Conservation (phyloP, 1,140 invertebrate genomes). For the Yoshiicerus persimilis region DNA sequence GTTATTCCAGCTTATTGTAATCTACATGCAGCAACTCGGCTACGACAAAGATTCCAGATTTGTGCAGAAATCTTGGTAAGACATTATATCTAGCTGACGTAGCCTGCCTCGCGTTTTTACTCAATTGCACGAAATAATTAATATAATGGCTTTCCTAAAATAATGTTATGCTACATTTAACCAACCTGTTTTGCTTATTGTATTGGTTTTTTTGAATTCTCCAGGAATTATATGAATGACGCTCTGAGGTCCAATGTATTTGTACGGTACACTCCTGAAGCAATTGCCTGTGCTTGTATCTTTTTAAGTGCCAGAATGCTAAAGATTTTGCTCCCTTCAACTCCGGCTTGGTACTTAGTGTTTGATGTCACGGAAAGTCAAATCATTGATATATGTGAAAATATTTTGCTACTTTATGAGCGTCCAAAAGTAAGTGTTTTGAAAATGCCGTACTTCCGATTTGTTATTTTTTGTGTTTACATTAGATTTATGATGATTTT, state of each 20-base stretch:
- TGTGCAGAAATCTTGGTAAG: conserved; percentile 89
- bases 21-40: conserved; percentile 87
- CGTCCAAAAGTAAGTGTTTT: conserved; percentile 68
- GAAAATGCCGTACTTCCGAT: too few species aligned
- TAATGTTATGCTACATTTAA: neutral
- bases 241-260: conserved; percentile 95
- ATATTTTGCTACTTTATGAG: conserved; percentile 81
- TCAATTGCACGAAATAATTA: too few species aligned
- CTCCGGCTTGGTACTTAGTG: conserved; percentile 83
- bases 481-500: too few species aligned
- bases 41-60: conserved; percentile 80
- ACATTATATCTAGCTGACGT: neutral
- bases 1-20: conserved; percentile 78
- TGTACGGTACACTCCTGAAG: conserved; percentile 91
- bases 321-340: conserved; percentile 78
- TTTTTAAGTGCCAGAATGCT: conserved; percentile 88
- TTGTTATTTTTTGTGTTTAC: neutral
- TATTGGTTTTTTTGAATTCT: conserved; percentile 49
- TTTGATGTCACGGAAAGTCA: conserved; percentile 81
- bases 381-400: conserved; percentile 80
- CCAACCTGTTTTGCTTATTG: conserved; percentile 29
- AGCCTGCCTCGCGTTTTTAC: neutral
- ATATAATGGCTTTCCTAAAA: too few species aligned
- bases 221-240: conserved; percentile 98
- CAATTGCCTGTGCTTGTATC: conserved; percentile 97